These are phyloP conservation scores for Acleris cristana DNA, from an alignment of 2,888 invertebrate genomes.

Conservation along the genomic window DNA sequence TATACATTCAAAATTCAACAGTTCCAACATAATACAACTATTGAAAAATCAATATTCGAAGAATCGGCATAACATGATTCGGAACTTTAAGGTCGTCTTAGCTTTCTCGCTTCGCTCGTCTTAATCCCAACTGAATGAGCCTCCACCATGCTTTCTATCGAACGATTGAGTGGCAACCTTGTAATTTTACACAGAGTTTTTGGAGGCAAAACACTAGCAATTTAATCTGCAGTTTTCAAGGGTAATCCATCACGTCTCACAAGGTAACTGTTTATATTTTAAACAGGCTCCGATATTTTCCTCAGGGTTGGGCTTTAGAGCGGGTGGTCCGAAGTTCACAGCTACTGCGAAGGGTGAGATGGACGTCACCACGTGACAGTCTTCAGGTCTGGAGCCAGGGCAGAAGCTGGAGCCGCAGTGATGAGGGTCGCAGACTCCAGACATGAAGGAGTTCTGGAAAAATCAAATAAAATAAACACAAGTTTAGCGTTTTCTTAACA, in stretches of 20 bases:
- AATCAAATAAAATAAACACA: not conserved
- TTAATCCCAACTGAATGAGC: too few species aligned
- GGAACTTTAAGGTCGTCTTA: too few species aligned
- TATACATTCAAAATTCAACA: too few species aligned
- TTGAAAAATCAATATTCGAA: too few species aligned
- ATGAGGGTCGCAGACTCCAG: slow-evolving; percentile 89
- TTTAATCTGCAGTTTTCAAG: not conserved
- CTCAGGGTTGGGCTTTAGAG: slow-evolving; percentile 87
- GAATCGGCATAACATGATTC: too few species aligned
- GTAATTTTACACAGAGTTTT: too few species aligned
- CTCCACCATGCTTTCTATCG: too few species aligned
- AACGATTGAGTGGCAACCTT: too few species aligned
- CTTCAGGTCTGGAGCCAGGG: slow-evolving; percentile 65
- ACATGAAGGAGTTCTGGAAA: slow-evolving; percentile 82
- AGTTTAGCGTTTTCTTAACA: too few species aligned
- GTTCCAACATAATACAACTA: too few species aligned
- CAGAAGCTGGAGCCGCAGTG: slow-evolving; percentile 92
- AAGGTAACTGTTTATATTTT: slow-evolving; percentile 88
- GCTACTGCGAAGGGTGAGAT: slow-evolving; percentile 91
- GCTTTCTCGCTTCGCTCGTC: too few species aligned
- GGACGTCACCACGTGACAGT: slow-evolving; percentile 89
- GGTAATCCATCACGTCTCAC: slow-evolving; percentile 60
- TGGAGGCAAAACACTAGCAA: too few species aligned
- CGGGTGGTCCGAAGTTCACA: slow-evolving; percentile 89
- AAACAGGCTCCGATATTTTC: slow-evolving; percentile 93